Percentiles rank a stretch among this genome's conserved stretches.
These are phyloP conservation scores for Drosophila prosaltans DNA, from an alignment of 1,140 invertebrate genomes.

Conservation along the genomic window DNA sequence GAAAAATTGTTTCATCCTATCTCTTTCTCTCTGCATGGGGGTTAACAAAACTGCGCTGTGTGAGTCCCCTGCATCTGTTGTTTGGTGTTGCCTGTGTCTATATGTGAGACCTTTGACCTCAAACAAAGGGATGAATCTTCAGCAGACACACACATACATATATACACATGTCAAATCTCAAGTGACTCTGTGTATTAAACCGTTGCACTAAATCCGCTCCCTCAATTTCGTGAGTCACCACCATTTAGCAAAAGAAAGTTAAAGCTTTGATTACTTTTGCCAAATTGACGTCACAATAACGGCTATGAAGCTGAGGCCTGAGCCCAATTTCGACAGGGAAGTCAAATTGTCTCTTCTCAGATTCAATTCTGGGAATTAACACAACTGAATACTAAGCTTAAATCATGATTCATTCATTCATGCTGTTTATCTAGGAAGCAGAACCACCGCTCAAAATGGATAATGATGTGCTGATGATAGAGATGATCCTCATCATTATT, in stretches of 20 bases:
- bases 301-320: constrained; percentile 5
- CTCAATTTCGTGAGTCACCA: background rate
- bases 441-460: constrained; percentile 6
- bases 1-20: background rate
- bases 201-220: background rate
- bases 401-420: constrained; percentile 5
- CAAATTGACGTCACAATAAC: constrained; percentile 29
- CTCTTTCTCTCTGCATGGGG: background rate
- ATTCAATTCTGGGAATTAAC: constrained; percentile 15
- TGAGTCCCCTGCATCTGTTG: background rate
- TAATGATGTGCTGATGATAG: background rate
- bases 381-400: background rate
- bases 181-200: background rate
- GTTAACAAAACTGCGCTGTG: background rate
- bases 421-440: background rate
- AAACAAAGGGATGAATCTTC: constrained; percentile 6
- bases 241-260: constrained; percentile 1
- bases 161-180: background rate
- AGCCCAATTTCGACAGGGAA: constrained; percentile 39
- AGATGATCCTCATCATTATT: constrained; percentile 1
- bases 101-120: background rate
- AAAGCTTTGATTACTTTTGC: constrained; percentile 28
- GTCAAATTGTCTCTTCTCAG: constrained; percentile 31
- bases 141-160: background rate
- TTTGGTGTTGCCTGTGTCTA: too few species aligned